Evolutionary conservation across 1,140 invertebrate species (phyloP).

Genomic region (Nasonia vitripennis): DNA sequence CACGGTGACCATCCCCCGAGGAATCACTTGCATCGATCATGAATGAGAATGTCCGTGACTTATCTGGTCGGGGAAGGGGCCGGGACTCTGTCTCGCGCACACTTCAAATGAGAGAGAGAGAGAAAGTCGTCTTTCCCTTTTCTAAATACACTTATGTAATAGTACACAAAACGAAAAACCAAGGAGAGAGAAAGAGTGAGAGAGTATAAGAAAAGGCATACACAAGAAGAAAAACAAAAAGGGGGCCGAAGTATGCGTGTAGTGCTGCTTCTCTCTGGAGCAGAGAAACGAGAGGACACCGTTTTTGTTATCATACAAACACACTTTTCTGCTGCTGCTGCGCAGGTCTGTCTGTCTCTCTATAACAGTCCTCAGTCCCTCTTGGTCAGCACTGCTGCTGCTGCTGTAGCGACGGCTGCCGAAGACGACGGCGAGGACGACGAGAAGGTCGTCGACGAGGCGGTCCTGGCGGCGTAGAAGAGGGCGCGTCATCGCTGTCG

Average conservation of each 20-base stretch:
- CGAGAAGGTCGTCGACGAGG: slow-evolving; percentile 6
- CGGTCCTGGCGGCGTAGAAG: slow-evolving; percentile 7
- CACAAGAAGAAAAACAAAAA: slow-evolving; percentile 55
- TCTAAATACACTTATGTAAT: not conserved
- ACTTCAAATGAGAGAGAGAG: not conserved
- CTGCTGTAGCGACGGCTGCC: slow-evolving; percentile 39
- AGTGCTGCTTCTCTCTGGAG: slow-evolving; percentile 45
- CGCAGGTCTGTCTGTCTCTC: slow-evolving; percentile 9
- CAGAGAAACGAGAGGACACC: slow-evolving; percentile 43
- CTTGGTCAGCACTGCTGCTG: not conserved
- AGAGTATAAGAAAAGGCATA: not conserved
- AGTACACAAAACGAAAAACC: not conserved
- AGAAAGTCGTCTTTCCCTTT: not conserved
- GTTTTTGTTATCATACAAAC: slow-evolving; percentile 34
- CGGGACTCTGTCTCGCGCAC: not conserved
- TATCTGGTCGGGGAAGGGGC: not conserved
- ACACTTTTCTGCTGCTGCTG: slow-evolving; percentile 46
- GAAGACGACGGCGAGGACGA: slow-evolving; percentile 28
- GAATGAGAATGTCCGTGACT: not conserved
- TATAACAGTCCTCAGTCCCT: not conserved
- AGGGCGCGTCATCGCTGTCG: slow-evolving; percentile 56
- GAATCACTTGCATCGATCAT: not conserved
- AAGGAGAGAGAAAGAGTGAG: not conserved
- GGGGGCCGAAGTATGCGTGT: slow-evolving; percentile 59
- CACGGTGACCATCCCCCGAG: not conserved